Evolutionary conservation across 1,140 invertebrate genomes (phyloP).

Genomic region (Neodiprion pinetum): DNA sequence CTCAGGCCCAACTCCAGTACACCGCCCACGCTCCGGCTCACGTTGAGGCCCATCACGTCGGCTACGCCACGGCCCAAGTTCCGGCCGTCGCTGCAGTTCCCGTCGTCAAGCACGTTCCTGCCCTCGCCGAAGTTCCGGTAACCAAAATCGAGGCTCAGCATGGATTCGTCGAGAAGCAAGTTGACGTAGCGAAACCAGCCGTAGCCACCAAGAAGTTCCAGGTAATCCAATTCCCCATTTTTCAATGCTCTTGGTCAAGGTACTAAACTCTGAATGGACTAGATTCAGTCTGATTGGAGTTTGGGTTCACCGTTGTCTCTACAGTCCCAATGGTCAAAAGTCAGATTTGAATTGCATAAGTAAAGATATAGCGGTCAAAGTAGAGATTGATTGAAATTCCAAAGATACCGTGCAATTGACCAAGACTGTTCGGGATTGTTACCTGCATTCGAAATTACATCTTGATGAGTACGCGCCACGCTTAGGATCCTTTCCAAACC

Average conservation of each 20-base stretch:
- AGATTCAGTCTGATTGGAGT: no score
- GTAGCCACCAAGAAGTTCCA: slow-evolving; percentile 60
- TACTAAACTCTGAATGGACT: neutral
- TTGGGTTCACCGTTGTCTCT: no score
- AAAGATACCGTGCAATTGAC: no score
- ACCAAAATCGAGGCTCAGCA: slow-evolving; percentile 62
- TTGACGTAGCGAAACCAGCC: slow-evolving; percentile 64
- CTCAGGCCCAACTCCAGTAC: slow-evolving; percentile 22
- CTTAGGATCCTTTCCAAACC: no score
- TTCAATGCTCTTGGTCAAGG: neutral
- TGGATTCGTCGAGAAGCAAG: slow-evolving; percentile 62
- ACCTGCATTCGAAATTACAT: no score
- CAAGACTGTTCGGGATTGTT: no score
- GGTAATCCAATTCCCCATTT: slow-evolving; percentile 33
- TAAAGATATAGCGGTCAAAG: no score
- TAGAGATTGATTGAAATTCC: no score
- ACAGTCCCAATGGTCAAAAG: no score
- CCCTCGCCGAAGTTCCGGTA: slow-evolving; percentile 62
- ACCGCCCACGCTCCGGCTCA: slow-evolving; percentile 41
- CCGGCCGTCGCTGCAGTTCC: slow-evolving; percentile 56
- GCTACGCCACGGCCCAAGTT: slow-evolving; percentile 48
- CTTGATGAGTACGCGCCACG: no score
- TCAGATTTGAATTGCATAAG: no score
- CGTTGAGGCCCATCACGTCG: slow-evolving; percentile 48
- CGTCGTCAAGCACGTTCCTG: slow-evolving; percentile 61